Conservation (phyloP, 2,888 invertebrate species). For the Sipha maydis region DNA sequence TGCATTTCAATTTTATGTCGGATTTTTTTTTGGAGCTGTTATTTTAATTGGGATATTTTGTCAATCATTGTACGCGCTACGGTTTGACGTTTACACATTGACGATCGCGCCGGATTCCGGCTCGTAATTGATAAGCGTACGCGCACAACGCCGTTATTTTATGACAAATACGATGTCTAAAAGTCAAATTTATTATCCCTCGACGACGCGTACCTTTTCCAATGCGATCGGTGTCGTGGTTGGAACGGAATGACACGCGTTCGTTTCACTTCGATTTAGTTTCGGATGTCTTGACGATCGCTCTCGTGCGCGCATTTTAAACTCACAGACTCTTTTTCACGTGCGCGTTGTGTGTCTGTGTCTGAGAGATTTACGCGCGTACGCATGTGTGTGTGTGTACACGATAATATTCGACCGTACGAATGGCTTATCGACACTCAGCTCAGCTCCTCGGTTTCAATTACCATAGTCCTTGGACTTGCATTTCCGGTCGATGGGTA, state of each 20-base stretch:
- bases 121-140: neutral
- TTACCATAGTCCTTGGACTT: conserved; percentile 47
- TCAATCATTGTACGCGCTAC: too few relatives aligned
- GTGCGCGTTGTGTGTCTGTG: neutral
- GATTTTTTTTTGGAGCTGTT: too few relatives aligned
- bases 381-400: neutral
- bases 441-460: conserved; percentile 10
- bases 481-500: conserved; percentile 17
- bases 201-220: neutral
- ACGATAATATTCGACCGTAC: neutral
- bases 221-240: neutral
- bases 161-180: neutral
- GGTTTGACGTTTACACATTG: too few relatives aligned
- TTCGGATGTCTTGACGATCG: neutral
- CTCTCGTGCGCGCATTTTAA: neutral
- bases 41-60: too few relatives aligned
- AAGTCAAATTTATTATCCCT: neutral
- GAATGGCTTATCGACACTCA: conserved; percentile 9
- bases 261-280: neutral
- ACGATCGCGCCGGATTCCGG: too few relatives aligned
- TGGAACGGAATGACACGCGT: neutral
- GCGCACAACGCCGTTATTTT: neutral
- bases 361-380: neutral
- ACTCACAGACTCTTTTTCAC: neutral
- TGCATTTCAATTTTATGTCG: too few relatives aligned